Conservation (phyloP, 2,113 vertebrate genomes). For the Scomber japonicus region DNA sequence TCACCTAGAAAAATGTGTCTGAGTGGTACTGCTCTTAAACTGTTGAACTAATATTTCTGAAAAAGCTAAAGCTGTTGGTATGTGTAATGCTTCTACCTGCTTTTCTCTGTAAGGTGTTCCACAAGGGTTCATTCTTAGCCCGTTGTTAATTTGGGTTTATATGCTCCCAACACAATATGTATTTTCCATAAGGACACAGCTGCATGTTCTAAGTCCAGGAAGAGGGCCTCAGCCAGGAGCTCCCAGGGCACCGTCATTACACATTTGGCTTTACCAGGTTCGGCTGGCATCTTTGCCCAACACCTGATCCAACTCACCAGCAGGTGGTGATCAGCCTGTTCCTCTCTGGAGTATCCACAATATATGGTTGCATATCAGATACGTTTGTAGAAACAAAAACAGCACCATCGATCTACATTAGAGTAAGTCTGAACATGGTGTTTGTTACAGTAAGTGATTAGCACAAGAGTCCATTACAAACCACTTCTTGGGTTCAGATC, state of each 20-base stretch:
- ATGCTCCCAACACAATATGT: background rate
- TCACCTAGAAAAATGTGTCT: background rate
- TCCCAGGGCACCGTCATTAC: background rate
- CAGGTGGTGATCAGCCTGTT: constrained; percentile 9
- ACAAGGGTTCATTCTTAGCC: background rate
- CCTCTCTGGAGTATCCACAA: background rate
- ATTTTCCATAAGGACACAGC: constrained; percentile 6
- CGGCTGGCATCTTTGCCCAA: constrained; percentile 3
- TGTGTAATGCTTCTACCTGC: background rate
- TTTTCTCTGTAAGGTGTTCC: constrained; percentile 1
- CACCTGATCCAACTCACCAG: constrained; percentile 20
- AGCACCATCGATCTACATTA: too few species aligned
- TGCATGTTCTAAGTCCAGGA: constrained; percentile 9
- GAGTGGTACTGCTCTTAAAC: background rate
- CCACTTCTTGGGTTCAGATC: background rate
- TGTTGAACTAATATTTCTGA: background rate
- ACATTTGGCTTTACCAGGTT: constrained; percentile 13
- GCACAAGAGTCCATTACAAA: background rate
- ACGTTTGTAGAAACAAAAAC: background rate
- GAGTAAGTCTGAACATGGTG: too few species aligned
- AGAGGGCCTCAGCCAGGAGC: background rate
- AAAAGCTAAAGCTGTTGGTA: background rate
- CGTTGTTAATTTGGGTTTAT: background rate
- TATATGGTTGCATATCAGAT: background rate
- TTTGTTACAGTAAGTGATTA: background rate